phyloP scores from a whole-genome alignment of 53 echinoderm and acorn worm species.

The Pentamera pediparva region DNA sequence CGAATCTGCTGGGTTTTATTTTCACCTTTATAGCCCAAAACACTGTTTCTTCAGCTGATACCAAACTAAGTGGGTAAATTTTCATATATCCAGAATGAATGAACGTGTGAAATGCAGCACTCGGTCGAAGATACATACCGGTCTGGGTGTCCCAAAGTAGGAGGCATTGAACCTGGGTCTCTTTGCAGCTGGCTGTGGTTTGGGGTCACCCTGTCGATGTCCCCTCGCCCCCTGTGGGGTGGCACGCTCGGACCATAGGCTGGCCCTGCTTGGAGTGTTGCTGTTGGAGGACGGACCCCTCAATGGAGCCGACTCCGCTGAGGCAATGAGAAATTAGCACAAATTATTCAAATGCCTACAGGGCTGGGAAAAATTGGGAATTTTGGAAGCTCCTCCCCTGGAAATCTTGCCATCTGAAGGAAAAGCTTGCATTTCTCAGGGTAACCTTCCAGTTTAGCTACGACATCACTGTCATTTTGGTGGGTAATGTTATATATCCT shows the following conservation, averaged over 20 bases:
- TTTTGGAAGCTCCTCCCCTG: too few relatives aligned
- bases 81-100: too few relatives aligned
- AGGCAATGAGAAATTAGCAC: too few relatives aligned
- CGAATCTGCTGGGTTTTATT: background rate
- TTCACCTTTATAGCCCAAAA: background rate
- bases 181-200: slow-evolving; percentile 39
- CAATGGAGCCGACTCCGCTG: too few relatives aligned
- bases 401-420: too few relatives aligned
- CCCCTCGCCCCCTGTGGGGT: slow-evolving; percentile 1
- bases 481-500: too few relatives aligned
- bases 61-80: background rate
- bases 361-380: too few relatives aligned
- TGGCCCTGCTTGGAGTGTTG: slow-evolving; percentile 4
- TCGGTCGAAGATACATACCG: slow-evolving; percentile 46
- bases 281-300: slow-evolving; percentile 8
- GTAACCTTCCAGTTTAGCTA: too few relatives aligned
- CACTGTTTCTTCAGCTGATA: background rate
- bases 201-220: background rate
- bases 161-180: slow-evolving; percentile 77
- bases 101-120: too few relatives aligned
- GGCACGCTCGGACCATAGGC: slow-evolving; percentile 19
- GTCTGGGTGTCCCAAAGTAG: slow-evolving; percentile 88
- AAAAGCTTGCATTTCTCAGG: too few relatives aligned
- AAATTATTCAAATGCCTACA: too few relatives aligned
- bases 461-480: too few relatives aligned